A percentile compares a stretch with the other conserved stretches of the same genome.
These are phyloP conservation scores for Ophion slaviceki DNA, from an alignment of 2,888 invertebrate genomes.

Conservation along the genomic window DNA sequence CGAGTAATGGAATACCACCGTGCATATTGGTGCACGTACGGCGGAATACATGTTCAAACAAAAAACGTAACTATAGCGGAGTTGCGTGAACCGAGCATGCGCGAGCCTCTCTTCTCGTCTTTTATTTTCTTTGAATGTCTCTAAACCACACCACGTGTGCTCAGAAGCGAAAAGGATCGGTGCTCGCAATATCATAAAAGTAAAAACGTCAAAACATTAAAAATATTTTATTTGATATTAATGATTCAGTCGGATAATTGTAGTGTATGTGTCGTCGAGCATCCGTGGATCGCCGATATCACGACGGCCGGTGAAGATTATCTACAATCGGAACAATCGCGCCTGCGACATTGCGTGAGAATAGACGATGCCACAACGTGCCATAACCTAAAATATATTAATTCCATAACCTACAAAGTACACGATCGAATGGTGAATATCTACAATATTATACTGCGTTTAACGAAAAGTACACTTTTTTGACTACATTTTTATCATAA, in stretches of 20 bases:
- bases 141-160: background rate
- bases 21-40: background rate
- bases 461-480: background rate
- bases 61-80: background rate
- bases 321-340: background rate
- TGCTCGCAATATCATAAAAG: background rate
- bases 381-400: background rate
- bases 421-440: background rate
- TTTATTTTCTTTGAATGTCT: background rate
- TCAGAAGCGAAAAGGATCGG: too few relatives aligned
- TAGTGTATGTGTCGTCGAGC: background rate
- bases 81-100: background rate
- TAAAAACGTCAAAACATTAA: background rate
- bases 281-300: background rate
- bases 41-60: background rate
- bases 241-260: background rate
- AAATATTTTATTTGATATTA: background rate
- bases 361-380: background rate
- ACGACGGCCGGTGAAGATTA: background rate
- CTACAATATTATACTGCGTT: background rate
- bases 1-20: background rate
- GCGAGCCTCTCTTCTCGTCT: background rate
- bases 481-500: background rate
- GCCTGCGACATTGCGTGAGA: background rate
- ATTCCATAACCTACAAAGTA: background rate